Evolutionary conservation across 2,113 vertebrate species (phyloP), one percentile per base, ranked within the genome.

Genomic region (Lophura nycthemera): DNA sequence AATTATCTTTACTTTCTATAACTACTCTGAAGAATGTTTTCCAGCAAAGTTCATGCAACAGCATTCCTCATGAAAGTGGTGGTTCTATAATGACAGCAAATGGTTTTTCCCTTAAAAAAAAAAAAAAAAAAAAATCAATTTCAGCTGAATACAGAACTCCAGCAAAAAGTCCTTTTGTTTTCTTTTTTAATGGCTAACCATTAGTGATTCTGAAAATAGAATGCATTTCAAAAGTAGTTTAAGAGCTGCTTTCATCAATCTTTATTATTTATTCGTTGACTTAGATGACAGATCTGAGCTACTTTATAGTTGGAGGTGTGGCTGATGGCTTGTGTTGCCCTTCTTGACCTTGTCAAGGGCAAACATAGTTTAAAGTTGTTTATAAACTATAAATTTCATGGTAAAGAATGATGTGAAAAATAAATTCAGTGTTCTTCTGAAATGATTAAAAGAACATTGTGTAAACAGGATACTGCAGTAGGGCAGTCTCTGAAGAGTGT

Each of bases 331-430:
- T 89, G 94, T 0, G 15, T 97, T 97, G 95, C 92, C 96, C 95
- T 95, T 95, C 82, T 93, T 95, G 96, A 97, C 96, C 97, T 92
- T 96, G 92, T 93, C 95, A 96, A 96, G 96, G 95, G 95, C 95
- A 96, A 97, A 88, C 4, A 2, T 85, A 97, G 96, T 97, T 97
- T 97, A 97, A 97, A 93, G 91, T 96, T 97, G 94, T 95, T 97
- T 97, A 93, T 95, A 96, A 94, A 93, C 95, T 96, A 95, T 97
- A 97, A 95, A 96, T 92, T 96, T 95, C 52, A 79, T 70, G 77
- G 92, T 96, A 93, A 96, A 93, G 94, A 89, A 96, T 92, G 89
- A 94, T 94, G 94, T 95, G 93, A 95, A 96, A 96, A 95, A 92
- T 95, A 95, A 95, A 95, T 93, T 70, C 86, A 78, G 45, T 79